These are phyloP conservation scores for Pangasius sanitwongsei DNA, from an alignment of 2,797 vertebrate species.

Conservation along the genomic window DNA sequence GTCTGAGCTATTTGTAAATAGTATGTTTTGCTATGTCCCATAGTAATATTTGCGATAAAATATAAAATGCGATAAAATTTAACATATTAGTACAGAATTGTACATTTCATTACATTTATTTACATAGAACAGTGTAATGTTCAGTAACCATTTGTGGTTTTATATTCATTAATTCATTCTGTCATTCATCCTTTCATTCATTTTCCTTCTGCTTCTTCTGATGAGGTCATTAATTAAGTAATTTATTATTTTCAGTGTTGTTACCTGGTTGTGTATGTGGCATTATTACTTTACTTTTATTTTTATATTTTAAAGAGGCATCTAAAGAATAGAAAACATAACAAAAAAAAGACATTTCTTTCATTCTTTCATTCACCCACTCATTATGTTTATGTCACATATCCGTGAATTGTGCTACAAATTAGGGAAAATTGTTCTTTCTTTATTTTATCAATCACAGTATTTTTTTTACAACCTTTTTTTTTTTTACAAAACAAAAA, in stretches of 20 bases:
- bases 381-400: background rate
- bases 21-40: background rate
- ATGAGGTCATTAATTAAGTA: background rate
- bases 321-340: background rate
- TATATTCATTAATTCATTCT: background rate
- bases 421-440: background rate
- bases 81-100: background rate
- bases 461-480: background rate
- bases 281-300: background rate
- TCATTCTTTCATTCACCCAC: background rate
- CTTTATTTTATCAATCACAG: background rate
- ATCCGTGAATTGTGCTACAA: background rate
- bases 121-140: background rate
- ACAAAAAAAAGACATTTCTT: background rate
- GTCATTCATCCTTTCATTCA: background rate
- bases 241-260: background rate
- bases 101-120: background rate
- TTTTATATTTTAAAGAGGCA: background rate
- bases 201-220: background rate
- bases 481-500: background rate
- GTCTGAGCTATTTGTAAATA: background rate
- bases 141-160: background rate
- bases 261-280: background rate
- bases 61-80: background rate
- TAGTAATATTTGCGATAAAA: background rate